These are phyloP conservation scores for Sciaenops ocellatus DNA, from an alignment of 2,797 vertebrate species.

Conservation along the genomic window DNA sequence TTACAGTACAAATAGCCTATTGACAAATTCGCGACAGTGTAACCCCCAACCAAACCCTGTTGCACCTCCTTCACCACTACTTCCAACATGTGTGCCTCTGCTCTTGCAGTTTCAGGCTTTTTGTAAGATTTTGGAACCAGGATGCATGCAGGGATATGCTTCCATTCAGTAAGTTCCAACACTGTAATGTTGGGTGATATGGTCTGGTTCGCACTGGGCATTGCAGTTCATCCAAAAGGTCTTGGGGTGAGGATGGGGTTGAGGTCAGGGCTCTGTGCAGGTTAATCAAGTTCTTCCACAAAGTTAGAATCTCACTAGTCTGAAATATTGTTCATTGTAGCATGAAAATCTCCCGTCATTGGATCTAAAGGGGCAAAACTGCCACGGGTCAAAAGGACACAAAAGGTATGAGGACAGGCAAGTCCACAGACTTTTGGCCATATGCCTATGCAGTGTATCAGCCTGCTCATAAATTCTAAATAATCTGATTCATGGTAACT, in stretches of 20 bases:
- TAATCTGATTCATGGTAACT: not conserved
- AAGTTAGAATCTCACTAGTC: not conserved
- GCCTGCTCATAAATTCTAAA: not conserved
- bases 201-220: not conserved
- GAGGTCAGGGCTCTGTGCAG: constrained; percentile 7
- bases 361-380: not conserved
- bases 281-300: not conserved
- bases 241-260: not conserved
- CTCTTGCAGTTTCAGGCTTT: constrained; percentile 12
- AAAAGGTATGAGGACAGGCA: not conserved
- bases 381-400: not conserved
- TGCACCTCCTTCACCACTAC: too few species aligned
- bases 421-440: not conserved
- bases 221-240: constrained; percentile 14
- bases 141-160: constrained; percentile 34
- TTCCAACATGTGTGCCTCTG: not conserved
- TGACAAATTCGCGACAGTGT: too few species aligned
- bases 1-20: too few species aligned
- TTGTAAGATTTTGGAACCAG: not conserved
- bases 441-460: not conserved
- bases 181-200: constrained; percentile 30
- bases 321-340: constrained; percentile 7
- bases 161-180: constrained; percentile 25
- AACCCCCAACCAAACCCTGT: too few species aligned
- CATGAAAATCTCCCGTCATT: constrained; percentile 10